Evolutionary conservation across 2,113 vertebrate species (phyloP).

Genomic region (Phocoena sinus): DNA sequence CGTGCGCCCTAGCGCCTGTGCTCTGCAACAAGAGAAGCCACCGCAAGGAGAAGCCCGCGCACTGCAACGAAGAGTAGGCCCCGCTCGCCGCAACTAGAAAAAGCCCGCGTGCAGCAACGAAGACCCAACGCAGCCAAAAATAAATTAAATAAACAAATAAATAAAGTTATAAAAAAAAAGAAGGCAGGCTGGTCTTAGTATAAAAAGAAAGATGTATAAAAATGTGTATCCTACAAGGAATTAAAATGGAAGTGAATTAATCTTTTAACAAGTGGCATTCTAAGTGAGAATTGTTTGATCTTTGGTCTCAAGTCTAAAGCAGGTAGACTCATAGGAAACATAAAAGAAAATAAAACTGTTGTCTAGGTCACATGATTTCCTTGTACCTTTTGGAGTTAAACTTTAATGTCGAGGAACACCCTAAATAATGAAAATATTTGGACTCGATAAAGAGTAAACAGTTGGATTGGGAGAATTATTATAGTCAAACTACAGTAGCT

Average conservation of each 20-base stretch:
- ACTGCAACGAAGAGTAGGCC: too few species aligned
- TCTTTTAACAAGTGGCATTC: neutral
- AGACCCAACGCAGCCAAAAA: too few species aligned
- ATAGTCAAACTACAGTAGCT: neutral
- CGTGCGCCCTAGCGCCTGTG: too few species aligned
- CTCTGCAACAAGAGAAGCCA: too few species aligned
- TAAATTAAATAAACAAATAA: too few species aligned
- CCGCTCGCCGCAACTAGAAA: too few species aligned
- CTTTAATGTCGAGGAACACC: neutral
- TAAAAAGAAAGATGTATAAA: slow-evolving; percentile 13
- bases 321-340: neutral
- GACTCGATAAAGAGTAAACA: neutral
- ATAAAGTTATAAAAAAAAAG: neutral
- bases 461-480: neutral
- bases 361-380: neutral
- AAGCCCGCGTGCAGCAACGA: too few species aligned
- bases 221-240: neutral
- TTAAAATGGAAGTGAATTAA: neutral
- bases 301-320: neutral
- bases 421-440: slow-evolving; percentile 13
- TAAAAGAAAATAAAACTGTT: neutral
- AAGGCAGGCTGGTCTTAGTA: neutral
- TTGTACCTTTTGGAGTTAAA: slow-evolving; percentile 18
- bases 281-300: neutral
- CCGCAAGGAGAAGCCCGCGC: too few species aligned